These are phyloP conservation scores for Notothenia rossii DNA, from an alignment of 2,113 vertebrate genomes.

Conservation along the genomic window DNA sequence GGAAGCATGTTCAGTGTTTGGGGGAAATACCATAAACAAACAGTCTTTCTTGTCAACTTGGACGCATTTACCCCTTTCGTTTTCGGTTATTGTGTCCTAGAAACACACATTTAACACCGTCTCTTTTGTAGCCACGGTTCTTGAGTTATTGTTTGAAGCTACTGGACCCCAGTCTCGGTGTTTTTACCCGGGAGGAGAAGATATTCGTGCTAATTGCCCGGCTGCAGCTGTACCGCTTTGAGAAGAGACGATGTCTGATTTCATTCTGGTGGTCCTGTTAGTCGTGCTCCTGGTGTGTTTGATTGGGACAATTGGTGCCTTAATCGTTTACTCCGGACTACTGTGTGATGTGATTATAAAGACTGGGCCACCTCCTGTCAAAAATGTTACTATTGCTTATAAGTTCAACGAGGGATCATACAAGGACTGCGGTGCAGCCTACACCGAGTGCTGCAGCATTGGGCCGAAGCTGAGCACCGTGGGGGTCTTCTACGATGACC, in stretches of 20 bases:
- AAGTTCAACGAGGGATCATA: conserved; percentile 92
- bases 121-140: neutral
- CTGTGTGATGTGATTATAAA: conserved; percentile 88
- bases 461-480: conserved; percentile 90
- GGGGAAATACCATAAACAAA: conserved; percentile 73
- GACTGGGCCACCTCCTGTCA: conserved; percentile 91
- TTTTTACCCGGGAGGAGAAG: conserved; percentile 31
- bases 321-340: conserved; percentile 91
- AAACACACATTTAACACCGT: neutral
- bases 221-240: conserved; percentile 23
- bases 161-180: neutral
- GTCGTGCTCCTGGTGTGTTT: conserved; percentile 84
- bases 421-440: conserved; percentile 88
- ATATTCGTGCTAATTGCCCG: neutral
- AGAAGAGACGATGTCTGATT: conserved; percentile 86
- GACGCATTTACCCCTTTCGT: conserved; percentile 11
- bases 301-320: conserved; percentile 86
- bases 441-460: conserved; percentile 93
- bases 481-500: conserved; percentile 93
- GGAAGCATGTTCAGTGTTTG: conserved; percentile 82
- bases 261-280: conserved; percentile 88
- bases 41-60: conserved; percentile 33
- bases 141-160: neutral
- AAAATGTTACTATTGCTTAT: conserved; percentile 91
- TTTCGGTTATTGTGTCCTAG: neutral